Percentiles rank a stretch among this genome's conserved stretches.
Conservation (phyloP, 2,888 invertebrate genomes). For the Chirona hameri region DNA sequence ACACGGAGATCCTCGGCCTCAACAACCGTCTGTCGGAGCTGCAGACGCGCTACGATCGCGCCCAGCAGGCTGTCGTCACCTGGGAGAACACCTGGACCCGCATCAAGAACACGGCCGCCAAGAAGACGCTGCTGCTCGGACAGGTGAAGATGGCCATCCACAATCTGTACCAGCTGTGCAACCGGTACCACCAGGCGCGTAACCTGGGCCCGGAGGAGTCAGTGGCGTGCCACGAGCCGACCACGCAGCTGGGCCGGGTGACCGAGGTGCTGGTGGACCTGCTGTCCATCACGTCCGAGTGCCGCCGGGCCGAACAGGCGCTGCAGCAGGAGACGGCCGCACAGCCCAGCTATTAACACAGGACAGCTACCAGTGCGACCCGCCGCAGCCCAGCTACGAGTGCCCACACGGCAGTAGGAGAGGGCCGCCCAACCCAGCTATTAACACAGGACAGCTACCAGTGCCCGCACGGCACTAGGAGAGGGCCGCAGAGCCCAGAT, state of each 20-base stretch:
- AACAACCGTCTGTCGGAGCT: constrained; percentile 14
- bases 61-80: background rate
- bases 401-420: too few relatives aligned
- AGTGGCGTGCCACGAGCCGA: background rate
- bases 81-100: constrained; percentile 11
- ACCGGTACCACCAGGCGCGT: constrained; percentile 2
- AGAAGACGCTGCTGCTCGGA: constrained; percentile 75
- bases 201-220: background rate
- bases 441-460: too few relatives aligned
- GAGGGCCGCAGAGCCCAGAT: too few relatives aligned
- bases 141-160: constrained; percentile 58
- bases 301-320: background rate
- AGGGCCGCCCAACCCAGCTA: too few relatives aligned
- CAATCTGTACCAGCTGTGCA: constrained; percentile 29
- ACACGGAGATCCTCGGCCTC: background rate
- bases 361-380: too few relatives aligned
- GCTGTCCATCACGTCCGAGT: background rate
- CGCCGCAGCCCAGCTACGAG: too few relatives aligned
- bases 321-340: constrained; percentile 1
- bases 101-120: constrained; percentile 27
- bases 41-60: constrained; percentile 7
- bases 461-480: too few relatives aligned
- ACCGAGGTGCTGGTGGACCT: background rate
- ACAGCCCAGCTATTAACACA: constrained; percentile 5
- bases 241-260: background rate